Evolutionary conservation across 2,888 invertebrate species (phyloP), one percentile per base, ranked within the genome.

Genomic region (Netelia inedita): DNA sequence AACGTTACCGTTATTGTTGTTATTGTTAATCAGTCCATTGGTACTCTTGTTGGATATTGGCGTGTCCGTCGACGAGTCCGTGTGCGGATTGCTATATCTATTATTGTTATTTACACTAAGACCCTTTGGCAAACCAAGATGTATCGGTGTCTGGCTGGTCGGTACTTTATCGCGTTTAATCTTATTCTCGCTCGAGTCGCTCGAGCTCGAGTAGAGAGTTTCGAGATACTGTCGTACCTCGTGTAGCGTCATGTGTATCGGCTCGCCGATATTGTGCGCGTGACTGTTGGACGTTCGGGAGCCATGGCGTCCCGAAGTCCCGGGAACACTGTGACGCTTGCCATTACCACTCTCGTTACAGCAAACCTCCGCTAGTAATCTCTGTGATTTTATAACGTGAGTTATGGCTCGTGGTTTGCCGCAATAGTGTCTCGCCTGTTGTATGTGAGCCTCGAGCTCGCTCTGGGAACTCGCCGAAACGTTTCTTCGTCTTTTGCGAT

Each of bases 171-270:
- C 93, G 53, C 92, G 93, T 86, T 94, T 94, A 55, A 95, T 94
- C 91, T 94, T 94, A 85, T 94, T 94, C 85, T 95, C 95, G 69
- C 94, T 95, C 43, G 96, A 96, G 91, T 96, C 96, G 90, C 96
- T 96, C 66, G 96, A 96, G 93, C 96, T 96, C 50, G 97, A 97
- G 92, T 97, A 97, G 61, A 98, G 94, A 8, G 97, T 97, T 88
- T 97, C 97, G 90, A 98, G 95, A 93, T 97, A 97, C 90, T 97
- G 97, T 86, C 97, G 95, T 91, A 98, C 97, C 94, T 98, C 97
- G 89, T 97, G 96, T 80, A 98, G 94, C 10, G 98, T 97, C 96
- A 98, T 96, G 92, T 98, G 98, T 86, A 97, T 95, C 1, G 96
- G 96, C 92, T 98, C 98, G 1, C 95, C 95, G 78, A 95, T 95